Conservation (phyloP, 2,888 invertebrate species). For the Harpagoxenus sublaevis region DNA sequence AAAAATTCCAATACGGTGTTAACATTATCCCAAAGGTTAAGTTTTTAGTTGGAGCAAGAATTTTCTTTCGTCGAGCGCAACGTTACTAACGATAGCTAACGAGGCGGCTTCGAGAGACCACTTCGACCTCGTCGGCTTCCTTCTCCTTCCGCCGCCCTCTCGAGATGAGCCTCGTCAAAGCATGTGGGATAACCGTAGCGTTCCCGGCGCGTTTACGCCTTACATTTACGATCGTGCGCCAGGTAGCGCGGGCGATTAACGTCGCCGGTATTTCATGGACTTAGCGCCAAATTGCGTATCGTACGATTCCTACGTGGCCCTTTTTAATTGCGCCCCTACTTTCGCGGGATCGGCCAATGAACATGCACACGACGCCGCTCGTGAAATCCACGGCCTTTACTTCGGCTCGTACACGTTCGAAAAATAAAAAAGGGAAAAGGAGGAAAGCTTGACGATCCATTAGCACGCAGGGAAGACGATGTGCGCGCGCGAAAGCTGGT, state of each 20-base stretch:
- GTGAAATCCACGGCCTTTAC: slow-evolving; percentile 40
- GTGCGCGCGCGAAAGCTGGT: slow-evolving; percentile 27
- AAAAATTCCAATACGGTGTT: background rate
- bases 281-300: slow-evolving; percentile 58
- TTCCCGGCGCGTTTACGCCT: slow-evolving; percentile 31
- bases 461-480: slow-evolving; percentile 30
- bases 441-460: slow-evolving; percentile 24
- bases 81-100: slow-evolving; percentile 8
- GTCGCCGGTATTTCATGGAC: slow-evolving; percentile 57
- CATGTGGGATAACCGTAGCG: slow-evolving; percentile 37
- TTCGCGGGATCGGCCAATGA: slow-evolving; percentile 49
- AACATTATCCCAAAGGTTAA: background rate
- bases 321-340: slow-evolving; percentile 45
- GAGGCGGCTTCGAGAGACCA: slow-evolving; percentile 19
- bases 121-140: background rate
- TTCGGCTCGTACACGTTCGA: slow-evolving; percentile 1
- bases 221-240: slow-evolving; percentile 53
- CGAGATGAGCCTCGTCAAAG: slow-evolving; percentile 25
- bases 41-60: background rate
- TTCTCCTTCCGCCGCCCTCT: slow-evolving; percentile 9
- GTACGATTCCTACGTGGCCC: slow-evolving; percentile 30
- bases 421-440: background rate
- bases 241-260: slow-evolving; percentile 57
- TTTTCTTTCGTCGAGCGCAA: background rate
- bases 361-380: slow-evolving; percentile 28